Evolutionary conservation across 2,113 vertebrate genomes (phyloP).

Genomic region (Hemicordylus capensis): DNA sequence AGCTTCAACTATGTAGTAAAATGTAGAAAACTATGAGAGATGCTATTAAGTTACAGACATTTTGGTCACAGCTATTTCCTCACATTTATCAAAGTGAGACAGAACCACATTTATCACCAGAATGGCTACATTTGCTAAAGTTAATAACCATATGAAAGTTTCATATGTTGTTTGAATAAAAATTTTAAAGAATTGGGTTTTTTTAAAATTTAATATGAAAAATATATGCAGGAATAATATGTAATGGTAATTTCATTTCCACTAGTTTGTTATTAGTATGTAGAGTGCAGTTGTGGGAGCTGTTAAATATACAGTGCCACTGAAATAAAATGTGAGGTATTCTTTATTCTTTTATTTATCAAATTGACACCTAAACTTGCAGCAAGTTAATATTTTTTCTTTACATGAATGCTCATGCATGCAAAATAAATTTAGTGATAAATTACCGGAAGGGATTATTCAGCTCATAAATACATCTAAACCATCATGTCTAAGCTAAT

Average conservation of each 20-base stretch:
- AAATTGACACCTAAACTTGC: neutral
- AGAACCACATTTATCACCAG: slow-evolving; percentile 25
- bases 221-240: neutral
- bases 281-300: neutral
- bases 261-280: neutral
- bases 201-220: neutral
- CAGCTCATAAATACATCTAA: too few species aligned
- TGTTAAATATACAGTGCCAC: neutral
- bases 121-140: neutral
- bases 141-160: slow-evolving; percentile 27
- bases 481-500: too few species aligned
- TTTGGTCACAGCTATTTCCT: slow-evolving; percentile 29
- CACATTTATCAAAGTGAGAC: slow-evolving; percentile 38
- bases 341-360: neutral
- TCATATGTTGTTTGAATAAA: neutral
- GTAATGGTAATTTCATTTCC: neutral
- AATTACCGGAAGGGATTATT: too few species aligned
- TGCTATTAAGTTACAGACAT: slow-evolving; percentile 15
- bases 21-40: slow-evolving; percentile 34
- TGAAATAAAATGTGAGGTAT: neutral
- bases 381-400: too few species aligned
- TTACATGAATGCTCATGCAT: too few species aligned
- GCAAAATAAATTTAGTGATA: too few species aligned
- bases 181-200: slow-evolving; percentile 18
- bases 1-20: neutral